Evolutionary conservation across 92 coral and sea anemone species (phyloP), one percentile per base, ranked within the genome.

Genomic region (Palythoa heliodiscus): DNA sequence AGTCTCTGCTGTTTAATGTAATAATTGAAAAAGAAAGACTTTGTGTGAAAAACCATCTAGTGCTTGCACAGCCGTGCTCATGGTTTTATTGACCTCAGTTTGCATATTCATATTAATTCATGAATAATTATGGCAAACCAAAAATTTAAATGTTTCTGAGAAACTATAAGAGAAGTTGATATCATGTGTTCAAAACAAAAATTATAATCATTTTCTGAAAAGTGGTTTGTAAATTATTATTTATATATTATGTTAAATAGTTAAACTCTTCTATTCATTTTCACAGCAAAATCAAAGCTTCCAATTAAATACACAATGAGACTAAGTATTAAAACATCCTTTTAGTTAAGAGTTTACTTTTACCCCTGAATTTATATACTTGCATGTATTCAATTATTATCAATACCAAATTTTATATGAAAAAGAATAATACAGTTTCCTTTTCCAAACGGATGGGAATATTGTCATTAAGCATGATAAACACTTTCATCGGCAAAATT

Each of bases 341-440:
- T 67, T 67, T 67, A 67, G 71, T 67, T 67, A 16, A 67, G 71
- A 67, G 71, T 67, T 67, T 60, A 60, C 66, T 67, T 67, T 67
- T 67, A 67, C 71, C 23, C 72, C 43, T 68, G 24, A 68, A 7
- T 7, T 68, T 68, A 68, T 68, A 17, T 68, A 68, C 72, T 68
- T 68, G 72, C 72, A 68, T 23, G 43, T 68, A 68, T 68, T 68
- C 72, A 68, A 29, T 68, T 29, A 29, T 68, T 68, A 68, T 68
- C 72, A 68, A 68, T 68, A 68, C 72, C 72, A 68, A 68, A 68
- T 24, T 68, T 68, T 68, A 68, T 68, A 68, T 68, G 16, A 61
- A 61, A 68, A 68, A 68, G 39, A 68, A 68, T 68, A 68, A 24
- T 61, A 61, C 68, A 61, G 17, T 61, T 61, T 61, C 68, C 72